phyloP scores from a whole-genome alignment of 2,113 vertebrate genomes.

The Asarcornis scutulata region DNA sequence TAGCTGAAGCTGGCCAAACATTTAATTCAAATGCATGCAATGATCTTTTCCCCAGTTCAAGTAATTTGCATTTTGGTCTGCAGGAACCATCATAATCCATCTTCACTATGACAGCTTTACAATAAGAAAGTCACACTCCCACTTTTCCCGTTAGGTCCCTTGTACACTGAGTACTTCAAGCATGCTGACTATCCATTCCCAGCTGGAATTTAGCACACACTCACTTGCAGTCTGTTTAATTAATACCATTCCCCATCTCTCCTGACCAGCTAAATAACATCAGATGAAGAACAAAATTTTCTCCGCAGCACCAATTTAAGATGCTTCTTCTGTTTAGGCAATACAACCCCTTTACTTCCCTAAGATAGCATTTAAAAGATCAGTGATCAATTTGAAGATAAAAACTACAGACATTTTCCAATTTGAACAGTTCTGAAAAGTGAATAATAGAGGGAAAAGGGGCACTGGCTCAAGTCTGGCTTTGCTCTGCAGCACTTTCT shows the following conservation, averaged over 20 bases:
- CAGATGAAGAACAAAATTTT: not conserved
- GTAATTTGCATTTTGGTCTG: constrained; percentile 12
- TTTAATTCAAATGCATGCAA: constrained; percentile 30
- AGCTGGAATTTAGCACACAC: constrained; percentile 10
- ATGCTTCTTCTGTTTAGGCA: not conserved
- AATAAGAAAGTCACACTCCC: not conserved
- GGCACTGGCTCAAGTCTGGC: not conserved
- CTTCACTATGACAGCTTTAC: constrained; percentile 17
- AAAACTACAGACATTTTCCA: not conserved
- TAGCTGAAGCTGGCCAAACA: constrained; percentile 10
- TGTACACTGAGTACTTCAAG: constrained; percentile 13
- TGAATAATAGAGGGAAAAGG: not conserved
- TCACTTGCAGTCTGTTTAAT: not conserved
- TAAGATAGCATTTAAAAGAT: not conserved
- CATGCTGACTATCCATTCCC: not conserved
- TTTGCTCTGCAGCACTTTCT: not conserved
- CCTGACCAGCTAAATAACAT: not conserved
- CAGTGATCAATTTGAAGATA: not conserved
- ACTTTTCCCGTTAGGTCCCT: not conserved
- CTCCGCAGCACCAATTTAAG: not conserved
- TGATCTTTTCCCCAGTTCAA: not conserved
- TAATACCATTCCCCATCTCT: not conserved
- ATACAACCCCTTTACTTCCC: not conserved
- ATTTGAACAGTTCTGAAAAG: not conserved
- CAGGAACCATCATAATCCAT: not conserved